Conservation (phyloP, 2,888 invertebrate genomes). For the Blastobasis adustella region DNA sequence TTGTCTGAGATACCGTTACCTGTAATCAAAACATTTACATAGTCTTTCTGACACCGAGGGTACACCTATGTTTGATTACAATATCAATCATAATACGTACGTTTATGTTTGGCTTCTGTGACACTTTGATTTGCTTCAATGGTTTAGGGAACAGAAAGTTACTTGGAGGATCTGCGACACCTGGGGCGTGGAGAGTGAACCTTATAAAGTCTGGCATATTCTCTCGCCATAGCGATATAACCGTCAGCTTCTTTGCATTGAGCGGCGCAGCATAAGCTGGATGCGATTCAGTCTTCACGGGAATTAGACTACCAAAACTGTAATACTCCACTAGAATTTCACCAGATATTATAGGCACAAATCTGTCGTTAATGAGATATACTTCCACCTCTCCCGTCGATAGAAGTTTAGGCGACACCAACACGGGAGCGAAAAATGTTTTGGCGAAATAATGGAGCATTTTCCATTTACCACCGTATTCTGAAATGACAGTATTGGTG, state of each 20-base stretch:
- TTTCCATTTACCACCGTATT: constrained; percentile 87
- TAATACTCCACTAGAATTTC: constrained; percentile 73
- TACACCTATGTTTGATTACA: too few species aligned
- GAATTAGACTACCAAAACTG: constrained; percentile 70
- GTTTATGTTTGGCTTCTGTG: constrained; percentile 68
- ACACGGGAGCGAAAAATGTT: constrained; percentile 87
- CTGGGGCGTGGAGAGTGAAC: constrained; percentile 68
- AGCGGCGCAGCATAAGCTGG: constrained; percentile 34
- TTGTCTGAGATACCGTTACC: too few species aligned
- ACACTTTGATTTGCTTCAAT: constrained; percentile 68
- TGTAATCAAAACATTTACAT: not conserved
- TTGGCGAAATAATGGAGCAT: constrained; percentile 92
- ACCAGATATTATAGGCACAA: constrained; percentile 54
- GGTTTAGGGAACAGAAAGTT: constrained; percentile 80
- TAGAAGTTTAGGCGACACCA: constrained; percentile 77
- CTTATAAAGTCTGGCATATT: constrained; percentile 45
- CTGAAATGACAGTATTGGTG: constrained; percentile 46
- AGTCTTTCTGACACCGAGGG: not conserved
- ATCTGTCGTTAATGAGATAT: constrained; percentile 79
- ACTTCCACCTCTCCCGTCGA: constrained; percentile 69
- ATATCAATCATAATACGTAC: constrained; percentile 41
- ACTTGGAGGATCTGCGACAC: constrained; percentile 66
- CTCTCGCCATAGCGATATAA: constrained; percentile 33
- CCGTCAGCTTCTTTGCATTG: constrained; percentile 39
- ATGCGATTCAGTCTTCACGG: constrained; percentile 39